Evolutionary conservation across 2,113 vertebrate genomes (phyloP).

Genomic region (Corydoras sp.): DNA sequence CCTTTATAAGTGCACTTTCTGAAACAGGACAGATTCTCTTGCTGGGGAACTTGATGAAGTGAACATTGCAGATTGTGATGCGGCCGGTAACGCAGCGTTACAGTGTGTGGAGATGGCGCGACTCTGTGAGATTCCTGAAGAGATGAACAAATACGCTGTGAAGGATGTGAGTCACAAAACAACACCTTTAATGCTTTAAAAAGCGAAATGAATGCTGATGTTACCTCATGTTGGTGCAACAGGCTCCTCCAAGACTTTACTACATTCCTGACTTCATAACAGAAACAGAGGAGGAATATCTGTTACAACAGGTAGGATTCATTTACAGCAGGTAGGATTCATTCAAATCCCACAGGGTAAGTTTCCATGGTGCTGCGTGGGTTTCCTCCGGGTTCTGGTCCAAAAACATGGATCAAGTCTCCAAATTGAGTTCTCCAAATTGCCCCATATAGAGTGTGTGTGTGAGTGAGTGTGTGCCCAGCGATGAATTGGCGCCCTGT

Average conservation of each 20-base stretch:
- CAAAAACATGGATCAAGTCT: no score
- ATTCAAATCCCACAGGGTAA: no score
- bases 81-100: not conserved
- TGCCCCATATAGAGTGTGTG: no score
- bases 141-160: constrained; percentile 55
- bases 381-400: no score
- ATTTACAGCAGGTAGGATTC: no score
- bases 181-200: not conserved
- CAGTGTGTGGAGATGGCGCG: constrained; percentile 45
- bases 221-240: constrained; percentile 6
- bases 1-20: not conserved
- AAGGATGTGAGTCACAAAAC: constrained; percentile 33
- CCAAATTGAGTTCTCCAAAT: no score
- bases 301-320: constrained; percentile 68
- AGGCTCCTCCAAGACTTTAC: constrained; percentile 73
- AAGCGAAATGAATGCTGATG: not conserved
- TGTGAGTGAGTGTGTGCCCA: no score
- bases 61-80: not conserved
- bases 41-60: not conserved
- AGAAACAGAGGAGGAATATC: constrained; percentile 70
- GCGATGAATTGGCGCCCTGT: no score
- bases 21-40: not conserved
- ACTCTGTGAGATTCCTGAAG: constrained; percentile 48
- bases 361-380: no score
- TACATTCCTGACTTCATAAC: constrained; percentile 83